Evolutionary conservation across 2,113 vertebrate species (phyloP).

Genomic region (Thamnaconus septentrionalis): DNA sequence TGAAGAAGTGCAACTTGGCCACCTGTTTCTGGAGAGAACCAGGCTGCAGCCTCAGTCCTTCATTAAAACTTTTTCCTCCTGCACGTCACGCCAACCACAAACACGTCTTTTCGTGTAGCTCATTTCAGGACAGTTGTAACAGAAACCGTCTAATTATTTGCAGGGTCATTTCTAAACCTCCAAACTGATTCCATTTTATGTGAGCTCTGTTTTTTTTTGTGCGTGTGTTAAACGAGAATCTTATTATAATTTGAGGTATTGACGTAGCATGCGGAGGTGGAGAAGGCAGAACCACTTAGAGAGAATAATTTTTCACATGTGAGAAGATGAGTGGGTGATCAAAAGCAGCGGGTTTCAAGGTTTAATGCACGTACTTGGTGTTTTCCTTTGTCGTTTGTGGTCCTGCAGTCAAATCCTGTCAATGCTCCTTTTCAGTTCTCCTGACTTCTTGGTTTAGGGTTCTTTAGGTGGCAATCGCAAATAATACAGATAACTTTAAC

Average conservation of each 20-base stretch:
- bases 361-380: constrained; percentile 4
- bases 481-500: no score
- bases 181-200: neutral
- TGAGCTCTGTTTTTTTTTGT: neutral
- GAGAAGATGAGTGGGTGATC: constrained; percentile 17
- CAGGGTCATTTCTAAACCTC: no score
- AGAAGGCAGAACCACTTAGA: constrained; percentile 6
- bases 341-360: constrained; percentile 34
- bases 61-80: constrained; percentile 7
- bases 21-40: neutral
- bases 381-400: constrained; percentile 4
- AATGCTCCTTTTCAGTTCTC: no score
- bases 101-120: no score
- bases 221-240: neutral
- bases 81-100: constrained; percentile 1
- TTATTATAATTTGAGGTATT: neutral
- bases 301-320: constrained; percentile 14
- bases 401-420: neutral
- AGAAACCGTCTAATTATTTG: constrained; percentile 12
- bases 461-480: no score
- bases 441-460: no score
- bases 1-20: neutral
- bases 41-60: no score
- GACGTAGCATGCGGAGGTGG: constrained; percentile 19
- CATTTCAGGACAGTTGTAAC: no score